Conservation (phyloP, 2,113 vertebrate species). For the Gadus macrocephalus region DNA sequence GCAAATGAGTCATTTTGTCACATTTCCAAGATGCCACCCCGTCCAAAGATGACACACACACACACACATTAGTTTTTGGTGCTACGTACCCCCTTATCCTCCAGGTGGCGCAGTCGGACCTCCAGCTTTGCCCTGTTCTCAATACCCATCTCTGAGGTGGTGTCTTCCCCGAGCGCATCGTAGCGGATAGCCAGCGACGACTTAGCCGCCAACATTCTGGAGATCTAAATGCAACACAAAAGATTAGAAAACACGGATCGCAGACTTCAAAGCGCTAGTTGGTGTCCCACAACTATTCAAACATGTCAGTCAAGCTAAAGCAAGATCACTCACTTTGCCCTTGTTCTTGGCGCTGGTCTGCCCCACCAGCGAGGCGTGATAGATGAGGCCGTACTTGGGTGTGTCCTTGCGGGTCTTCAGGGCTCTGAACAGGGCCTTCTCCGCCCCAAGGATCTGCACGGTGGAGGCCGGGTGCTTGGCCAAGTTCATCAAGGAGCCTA, state of each 20-base stretch:
- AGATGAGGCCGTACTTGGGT: conserved; percentile 97
- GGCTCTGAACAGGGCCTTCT: conserved; percentile 95
- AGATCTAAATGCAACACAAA: conserved; percentile 71
- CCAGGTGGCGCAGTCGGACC: conserved; percentile 81
- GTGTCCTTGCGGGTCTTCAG: conserved; percentile 93
- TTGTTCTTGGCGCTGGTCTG: conserved; percentile 94
- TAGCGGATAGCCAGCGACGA: conserved; percentile 89
- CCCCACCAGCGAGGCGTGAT: conserved; percentile 95
- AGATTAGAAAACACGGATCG: background rate
- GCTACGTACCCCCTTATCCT: conserved; percentile 89
- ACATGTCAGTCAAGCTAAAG: too few species aligned
- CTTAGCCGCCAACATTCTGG: conserved; percentile 95
- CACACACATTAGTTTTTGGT: background rate
- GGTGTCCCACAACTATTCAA: background rate
- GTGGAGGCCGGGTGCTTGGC: conserved; percentile 97
- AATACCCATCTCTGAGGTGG: conserved; percentile 86
- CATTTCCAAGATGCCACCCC: background rate
- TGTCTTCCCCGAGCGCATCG: conserved; percentile 92
- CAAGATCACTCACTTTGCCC: conserved; percentile 83
- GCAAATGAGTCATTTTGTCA: background rate
- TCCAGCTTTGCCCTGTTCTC: conserved; percentile 96
- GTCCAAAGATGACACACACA: too few species aligned
- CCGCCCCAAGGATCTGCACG: conserved; percentile 94
- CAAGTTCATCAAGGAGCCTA: conserved; percentile 94
- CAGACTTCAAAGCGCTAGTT: background rate